These are phyloP conservation scores for Darevskia mixta DNA, from an alignment of 2,797 vertebrate genomes.

Conservation along the genomic window DNA sequence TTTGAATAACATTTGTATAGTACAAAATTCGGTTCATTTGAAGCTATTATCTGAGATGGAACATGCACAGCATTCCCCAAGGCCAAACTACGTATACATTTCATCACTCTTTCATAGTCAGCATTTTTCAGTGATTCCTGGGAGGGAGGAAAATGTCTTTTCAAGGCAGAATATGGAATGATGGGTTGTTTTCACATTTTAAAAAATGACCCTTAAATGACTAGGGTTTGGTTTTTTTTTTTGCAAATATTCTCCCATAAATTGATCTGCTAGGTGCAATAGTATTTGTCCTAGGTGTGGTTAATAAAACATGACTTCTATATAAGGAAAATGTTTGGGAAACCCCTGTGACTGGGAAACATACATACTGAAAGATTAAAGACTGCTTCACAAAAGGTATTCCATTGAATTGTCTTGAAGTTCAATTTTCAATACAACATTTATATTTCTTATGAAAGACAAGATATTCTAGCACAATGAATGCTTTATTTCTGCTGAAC, in stretches of 20 bases:
- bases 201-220: neutral
- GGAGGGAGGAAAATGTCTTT: constrained; percentile 59
- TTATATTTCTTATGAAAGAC: no score
- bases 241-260: constrained; percentile 7
- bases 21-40: constrained; percentile 49
- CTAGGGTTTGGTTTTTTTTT: neutral
- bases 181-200: neutral
- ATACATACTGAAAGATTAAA: neutral
- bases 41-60: constrained; percentile 52
- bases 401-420: no score
- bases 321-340: neutral
- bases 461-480: no score
- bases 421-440: no score
- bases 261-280: constrained; percentile 27
- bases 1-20: constrained; percentile 53
- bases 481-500: no score
- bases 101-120: constrained; percentile 48
- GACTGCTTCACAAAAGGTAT: no score
- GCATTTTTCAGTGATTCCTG: constrained; percentile 56
- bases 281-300: constrained; percentile 32
- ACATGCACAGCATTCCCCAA: constrained; percentile 39
- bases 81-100: constrained; percentile 40
- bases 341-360: neutral
- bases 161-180: neutral
- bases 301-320: constrained; percentile 36